Conservation (phyloP, 1,140 invertebrate species). For the Drosophila tani region DNA sequence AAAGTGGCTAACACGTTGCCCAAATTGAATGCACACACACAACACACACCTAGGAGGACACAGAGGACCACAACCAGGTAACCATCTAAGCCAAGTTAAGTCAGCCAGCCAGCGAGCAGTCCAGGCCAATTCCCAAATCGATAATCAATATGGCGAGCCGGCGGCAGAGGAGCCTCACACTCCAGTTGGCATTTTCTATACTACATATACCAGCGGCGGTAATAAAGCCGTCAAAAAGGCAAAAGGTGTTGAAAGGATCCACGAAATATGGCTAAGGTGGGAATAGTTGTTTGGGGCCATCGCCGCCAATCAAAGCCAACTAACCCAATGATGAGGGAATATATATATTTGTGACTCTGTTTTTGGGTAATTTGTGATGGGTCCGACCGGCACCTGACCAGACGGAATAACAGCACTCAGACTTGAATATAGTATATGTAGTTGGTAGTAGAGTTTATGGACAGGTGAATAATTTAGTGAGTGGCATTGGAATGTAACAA, state of each 20-base stretch:
- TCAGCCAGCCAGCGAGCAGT: slow-evolving; percentile 26
- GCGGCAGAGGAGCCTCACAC: slow-evolving; percentile 45
- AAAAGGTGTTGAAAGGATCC: slow-evolving; percentile 76
- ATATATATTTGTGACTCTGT: slow-evolving; percentile 41
- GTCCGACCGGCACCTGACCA: slow-evolving; percentile 43
- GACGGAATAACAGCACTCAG: slow-evolving; percentile 48
- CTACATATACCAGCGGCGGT: background rate
- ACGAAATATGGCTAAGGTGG: slow-evolving; percentile 55
- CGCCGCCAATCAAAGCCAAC: slow-evolving; percentile 63
- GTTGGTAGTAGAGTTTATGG: slow-evolving; percentile 13
- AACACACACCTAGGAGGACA: slow-evolving; percentile 9
- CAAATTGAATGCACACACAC: slow-evolving; percentile 73
- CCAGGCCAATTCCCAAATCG: slow-evolving; percentile 80
- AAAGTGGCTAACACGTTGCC: slow-evolving; percentile 77
- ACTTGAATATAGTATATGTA: background rate
- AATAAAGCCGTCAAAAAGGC: slow-evolving; percentile 78
- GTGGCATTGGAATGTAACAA: slow-evolving; percentile 49
- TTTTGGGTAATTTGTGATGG: slow-evolving; percentile 40
- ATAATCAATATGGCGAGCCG: slow-evolving; percentile 83
- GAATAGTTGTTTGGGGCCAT: slow-evolving; percentile 26
- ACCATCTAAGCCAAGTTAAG: slow-evolving; percentile 32
- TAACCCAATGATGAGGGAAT: slow-evolving; percentile 61
- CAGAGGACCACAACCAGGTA: slow-evolving; percentile 7
- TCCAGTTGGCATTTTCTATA: slow-evolving; percentile 7
- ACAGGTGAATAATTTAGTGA: slow-evolving; percentile 72